A percentile compares a stretch with the other conserved stretches of the same genome.
Conservation (phyloP, 1,140 invertebrate species). For the Drosophila kikkawai region DNA sequence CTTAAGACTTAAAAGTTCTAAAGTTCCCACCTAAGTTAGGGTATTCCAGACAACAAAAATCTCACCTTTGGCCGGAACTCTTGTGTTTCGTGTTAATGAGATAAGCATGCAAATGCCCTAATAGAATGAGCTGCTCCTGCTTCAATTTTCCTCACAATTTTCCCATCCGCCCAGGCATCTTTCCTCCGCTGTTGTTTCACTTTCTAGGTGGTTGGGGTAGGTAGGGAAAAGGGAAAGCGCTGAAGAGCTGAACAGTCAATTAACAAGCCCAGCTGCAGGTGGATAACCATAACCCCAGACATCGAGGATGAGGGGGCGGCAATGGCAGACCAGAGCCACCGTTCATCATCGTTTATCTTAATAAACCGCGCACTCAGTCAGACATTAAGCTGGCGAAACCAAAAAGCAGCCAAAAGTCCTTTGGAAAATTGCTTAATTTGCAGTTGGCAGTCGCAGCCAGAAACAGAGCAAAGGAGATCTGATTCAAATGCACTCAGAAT, state of each 20-base stretch:
- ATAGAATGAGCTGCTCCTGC: constrained; percentile 61
- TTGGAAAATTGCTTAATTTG: constrained; percentile 81
- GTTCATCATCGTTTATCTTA: constrained; percentile 83
- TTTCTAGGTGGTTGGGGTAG: background rate
- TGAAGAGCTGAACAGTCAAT: constrained; percentile 53
- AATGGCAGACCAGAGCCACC: constrained; percentile 26
- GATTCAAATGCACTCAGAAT: constrained; percentile 20
- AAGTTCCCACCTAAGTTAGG: background rate
- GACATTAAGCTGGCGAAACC: constrained; percentile 71
- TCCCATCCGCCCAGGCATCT: too few relatives aligned
- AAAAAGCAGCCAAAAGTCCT: constrained; percentile 77
- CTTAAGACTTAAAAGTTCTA: background rate
- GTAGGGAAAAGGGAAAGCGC: constrained; percentile 33
- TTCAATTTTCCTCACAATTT: constrained; percentile 6
- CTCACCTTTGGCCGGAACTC: constrained; percentile 39
- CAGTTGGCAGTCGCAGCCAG: constrained; percentile 59
- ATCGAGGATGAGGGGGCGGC: background rate
- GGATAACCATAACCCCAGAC: constrained; percentile 40
- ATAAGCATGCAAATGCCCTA: constrained; percentile 79
- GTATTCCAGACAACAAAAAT: constrained; percentile 19
- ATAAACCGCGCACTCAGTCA: constrained; percentile 81
- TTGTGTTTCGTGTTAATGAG: constrained; percentile 74
- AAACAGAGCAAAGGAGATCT: constrained; percentile 35
- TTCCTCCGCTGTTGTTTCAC: constrained; percentile 8
- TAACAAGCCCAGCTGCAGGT: constrained; percentile 54